A percentile compares a stretch with the other conserved stretches of the same genome.
Conservation (phyloP, 2,797 vertebrate species). For the Amniataba percoides region DNA sequence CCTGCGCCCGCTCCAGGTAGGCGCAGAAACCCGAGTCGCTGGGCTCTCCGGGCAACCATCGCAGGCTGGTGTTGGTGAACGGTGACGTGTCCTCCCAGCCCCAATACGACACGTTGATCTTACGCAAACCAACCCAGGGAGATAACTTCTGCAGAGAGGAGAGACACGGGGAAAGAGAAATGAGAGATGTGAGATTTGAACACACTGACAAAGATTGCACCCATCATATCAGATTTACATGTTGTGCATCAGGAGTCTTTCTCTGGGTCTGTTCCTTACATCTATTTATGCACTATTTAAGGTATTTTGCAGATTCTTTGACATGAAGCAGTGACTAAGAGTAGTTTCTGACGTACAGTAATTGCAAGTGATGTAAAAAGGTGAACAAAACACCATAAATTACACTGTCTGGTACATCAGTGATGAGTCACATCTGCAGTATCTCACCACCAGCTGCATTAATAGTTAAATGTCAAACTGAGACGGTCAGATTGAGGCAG, state of each 20-base stretch:
- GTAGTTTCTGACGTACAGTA: background rate
- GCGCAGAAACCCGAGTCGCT: conserved; percentile 95
- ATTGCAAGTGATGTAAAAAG: background rate
- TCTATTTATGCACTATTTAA: background rate
- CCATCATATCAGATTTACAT: no score
- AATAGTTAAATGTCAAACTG: background rate
- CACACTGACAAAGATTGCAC: no score
- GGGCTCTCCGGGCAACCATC: conserved; percentile 93
- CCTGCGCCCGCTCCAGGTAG: conserved; percentile 87
- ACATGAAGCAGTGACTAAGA: background rate
- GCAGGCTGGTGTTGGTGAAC: conserved; percentile 91
- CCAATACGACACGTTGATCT: conserved; percentile 96
- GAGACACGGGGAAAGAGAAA: background rate
- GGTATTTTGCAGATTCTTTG: background rate
- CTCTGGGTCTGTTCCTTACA: background rate
- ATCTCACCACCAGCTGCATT: background rate
- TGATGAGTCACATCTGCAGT: background rate
- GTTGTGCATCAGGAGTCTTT: background rate
- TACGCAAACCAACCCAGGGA: conserved; percentile 93
- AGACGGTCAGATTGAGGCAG: background rate
- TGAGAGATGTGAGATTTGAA: background rate
- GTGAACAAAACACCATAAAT: no score
- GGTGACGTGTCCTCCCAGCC: conserved; percentile 94
- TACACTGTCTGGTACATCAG: no score
- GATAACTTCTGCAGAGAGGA: conserved; percentile 62